Evolutionary conservation across 2,797 vertebrate species (phyloP), one percentile per base, ranked within the genome.

Genomic region (Melanogrammus aeglefinus): DNA sequence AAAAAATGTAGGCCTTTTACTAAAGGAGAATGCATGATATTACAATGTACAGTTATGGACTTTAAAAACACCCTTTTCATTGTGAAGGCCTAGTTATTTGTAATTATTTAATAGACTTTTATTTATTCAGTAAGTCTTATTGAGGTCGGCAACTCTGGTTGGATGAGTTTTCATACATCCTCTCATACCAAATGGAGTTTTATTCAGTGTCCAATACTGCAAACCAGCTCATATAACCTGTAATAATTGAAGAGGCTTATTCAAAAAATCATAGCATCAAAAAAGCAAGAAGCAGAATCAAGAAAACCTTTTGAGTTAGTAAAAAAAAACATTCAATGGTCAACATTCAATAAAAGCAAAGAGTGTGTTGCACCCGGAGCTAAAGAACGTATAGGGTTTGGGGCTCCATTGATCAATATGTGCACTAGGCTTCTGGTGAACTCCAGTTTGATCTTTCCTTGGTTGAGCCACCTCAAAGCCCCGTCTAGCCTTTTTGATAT

Each of bases 101-200:
- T 24, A 24, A 9, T 27, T 66, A 66, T 24, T 66, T 24, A 57
- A 57, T 57, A 2, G 24, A 2, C 9, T 21, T 6, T 66, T 66
- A 69, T 69, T 27, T 69, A 69, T 69, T 69, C 63, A 69, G 63
- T 24, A 69, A 24, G 63, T 69, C 63, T 69, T 6, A 69, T 69
- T 69, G 57, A 63, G 57, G 57, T 24, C n/a, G n/a, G 57, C 57
- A 63, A 21, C 57, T 63, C 21, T 21, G 16, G 4, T 21, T 18
- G 18, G 18, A 51, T 51, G 47, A 51, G 47, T 16, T 51, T 51
- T 51, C 16, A 21, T 51, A 51, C 3, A 51, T 51, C 5, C 5
- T 18, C 16, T 21, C 47, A 5, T 6, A 51, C 47, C 47, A 18
- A 51, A 51, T 6, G 18, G 16, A 4, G 47, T 51, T 63, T 63